Evolutionary conservation across 2,113 vertebrate species (phyloP).

Genomic region (Nycticryphes semicollaris): DNA sequence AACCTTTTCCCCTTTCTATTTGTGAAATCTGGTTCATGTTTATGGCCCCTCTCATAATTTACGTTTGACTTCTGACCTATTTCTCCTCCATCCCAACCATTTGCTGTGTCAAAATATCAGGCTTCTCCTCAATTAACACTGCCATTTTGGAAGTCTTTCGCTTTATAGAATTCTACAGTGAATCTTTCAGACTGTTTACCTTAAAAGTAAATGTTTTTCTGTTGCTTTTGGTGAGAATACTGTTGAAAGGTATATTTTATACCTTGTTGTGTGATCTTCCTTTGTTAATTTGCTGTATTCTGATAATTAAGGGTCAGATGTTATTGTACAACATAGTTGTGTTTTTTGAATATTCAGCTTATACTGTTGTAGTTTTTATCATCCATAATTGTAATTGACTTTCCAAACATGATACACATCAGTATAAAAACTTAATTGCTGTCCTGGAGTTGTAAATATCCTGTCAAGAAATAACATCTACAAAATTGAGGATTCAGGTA

Average conservation of each 20-base stretch:
- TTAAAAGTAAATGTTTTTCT: not conserved
- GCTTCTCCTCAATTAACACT: constrained; percentile 6
- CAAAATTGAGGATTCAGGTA: not conserved
- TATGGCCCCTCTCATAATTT: constrained; percentile 50
- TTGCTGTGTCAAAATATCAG: constrained; percentile 43
- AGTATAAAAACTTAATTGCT: not conserved
- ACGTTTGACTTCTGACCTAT: constrained; percentile 55
- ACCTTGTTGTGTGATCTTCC: not conserved
- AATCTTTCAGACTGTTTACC: not conserved
- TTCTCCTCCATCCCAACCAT: constrained; percentile 8
- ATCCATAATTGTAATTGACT: not conserved
- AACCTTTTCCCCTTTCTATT: constrained; percentile 53
- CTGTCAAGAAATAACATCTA: not conserved
- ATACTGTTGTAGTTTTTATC: not conserved
- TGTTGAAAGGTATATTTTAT: not conserved
- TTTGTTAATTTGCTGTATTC: not conserved
- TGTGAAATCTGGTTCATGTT: constrained; percentile 58
- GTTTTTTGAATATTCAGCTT: not conserved
- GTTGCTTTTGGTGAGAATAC: not conserved
- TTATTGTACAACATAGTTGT: not conserved
- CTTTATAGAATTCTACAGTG: not conserved
- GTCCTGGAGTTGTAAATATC: not conserved
- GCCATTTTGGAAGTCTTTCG: not conserved
- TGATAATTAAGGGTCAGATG: not conserved
- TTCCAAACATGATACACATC: not conserved